Percentiles rank a stretch among this genome's conserved stretches.
Conservation (phyloP, 1,140 invertebrate species). For the Streblospio benedicti region DNA sequence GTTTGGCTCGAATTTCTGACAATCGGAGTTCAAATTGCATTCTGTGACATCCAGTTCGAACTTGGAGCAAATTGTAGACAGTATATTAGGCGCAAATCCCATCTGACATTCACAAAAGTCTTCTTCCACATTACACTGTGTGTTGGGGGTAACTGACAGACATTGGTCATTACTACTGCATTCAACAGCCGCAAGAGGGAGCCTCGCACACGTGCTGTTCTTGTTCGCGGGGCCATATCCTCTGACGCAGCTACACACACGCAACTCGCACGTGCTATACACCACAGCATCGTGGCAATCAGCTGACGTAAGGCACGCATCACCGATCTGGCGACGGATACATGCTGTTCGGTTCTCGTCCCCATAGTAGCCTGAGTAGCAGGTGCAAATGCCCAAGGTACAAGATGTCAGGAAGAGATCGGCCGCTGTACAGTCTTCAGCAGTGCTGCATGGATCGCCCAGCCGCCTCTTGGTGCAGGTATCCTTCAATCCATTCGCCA, state of each 20-base stretch:
- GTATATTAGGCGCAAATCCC: no score
- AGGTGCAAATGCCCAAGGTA: not conserved
- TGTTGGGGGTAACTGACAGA: no score
- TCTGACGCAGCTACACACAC: not conserved
- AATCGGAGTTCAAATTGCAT: no score
- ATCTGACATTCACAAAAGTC: no score
- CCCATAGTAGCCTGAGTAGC: not conserved
- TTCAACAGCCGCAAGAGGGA: no score
- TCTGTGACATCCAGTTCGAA: no score
- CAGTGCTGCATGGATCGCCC: slow-evolving; percentile 16
- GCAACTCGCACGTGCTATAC: not conserved
- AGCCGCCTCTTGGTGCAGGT: slow-evolving; percentile 19
- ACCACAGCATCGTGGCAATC: not conserved
- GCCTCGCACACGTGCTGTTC: no score
- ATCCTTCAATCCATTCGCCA: slow-evolving; percentile 7
- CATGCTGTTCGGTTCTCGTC: not conserved
- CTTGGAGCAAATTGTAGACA: no score
- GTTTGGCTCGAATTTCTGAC: no score
- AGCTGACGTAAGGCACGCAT: not conserved
- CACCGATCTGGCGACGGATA: not conserved
- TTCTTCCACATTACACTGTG: no score
- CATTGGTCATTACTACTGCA: no score
- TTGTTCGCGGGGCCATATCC: no score
- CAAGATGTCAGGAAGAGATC: not conserved
- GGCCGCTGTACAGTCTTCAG: slow-evolving; percentile 18